Conservation (phyloP, 2,113 vertebrate species). For the Verasper variegatus region DNA sequence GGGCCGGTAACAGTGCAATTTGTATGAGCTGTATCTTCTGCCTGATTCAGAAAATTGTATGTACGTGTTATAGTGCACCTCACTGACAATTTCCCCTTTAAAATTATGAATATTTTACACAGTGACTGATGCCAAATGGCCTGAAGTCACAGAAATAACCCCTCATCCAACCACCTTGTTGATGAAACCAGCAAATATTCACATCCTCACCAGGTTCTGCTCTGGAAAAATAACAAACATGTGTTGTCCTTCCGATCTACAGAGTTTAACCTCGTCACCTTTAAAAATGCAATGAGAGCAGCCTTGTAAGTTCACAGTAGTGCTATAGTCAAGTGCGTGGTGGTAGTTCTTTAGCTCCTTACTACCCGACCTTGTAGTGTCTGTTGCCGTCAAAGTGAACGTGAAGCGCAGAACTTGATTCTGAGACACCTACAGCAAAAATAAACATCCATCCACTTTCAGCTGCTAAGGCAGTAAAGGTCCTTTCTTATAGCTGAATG, state of each 20-base stretch:
- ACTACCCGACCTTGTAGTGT: slow-evolving; percentile 48
- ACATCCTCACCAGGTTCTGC: slow-evolving; percentile 1
- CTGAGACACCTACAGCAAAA: slow-evolving; percentile 10
- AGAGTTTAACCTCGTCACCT: slow-evolving; percentile 70
- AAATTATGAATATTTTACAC: too few relatives aligned
- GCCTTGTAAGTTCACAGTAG: slow-evolving; percentile 75
- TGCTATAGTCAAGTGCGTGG: slow-evolving; percentile 40
- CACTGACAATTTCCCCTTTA: neutral
- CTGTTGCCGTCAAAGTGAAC: slow-evolving; percentile 6
- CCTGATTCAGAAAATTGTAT: neutral
- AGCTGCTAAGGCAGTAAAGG: slow-evolving; percentile 11
- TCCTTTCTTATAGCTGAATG: slow-evolving; percentile 39
- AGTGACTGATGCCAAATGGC: too few relatives aligned
- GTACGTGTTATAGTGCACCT: neutral
- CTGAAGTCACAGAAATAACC: neutral
- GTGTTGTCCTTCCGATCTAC: slow-evolving; percentile 72
- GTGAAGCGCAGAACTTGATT: slow-evolving; percentile 19
- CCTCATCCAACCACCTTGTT: neutral
- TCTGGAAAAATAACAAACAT: slow-evolving; percentile 20
- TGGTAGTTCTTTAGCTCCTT: slow-evolving; percentile 64
- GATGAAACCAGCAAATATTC: neutral
- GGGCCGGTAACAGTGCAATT: neutral
- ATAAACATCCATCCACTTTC: slow-evolving; percentile 20
- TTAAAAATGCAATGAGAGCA: slow-evolving; percentile 64
- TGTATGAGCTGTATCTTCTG: neutral